Conservation (phyloP, 2,888 invertebrate species). For the Yponomeuta malinellus region DNA sequence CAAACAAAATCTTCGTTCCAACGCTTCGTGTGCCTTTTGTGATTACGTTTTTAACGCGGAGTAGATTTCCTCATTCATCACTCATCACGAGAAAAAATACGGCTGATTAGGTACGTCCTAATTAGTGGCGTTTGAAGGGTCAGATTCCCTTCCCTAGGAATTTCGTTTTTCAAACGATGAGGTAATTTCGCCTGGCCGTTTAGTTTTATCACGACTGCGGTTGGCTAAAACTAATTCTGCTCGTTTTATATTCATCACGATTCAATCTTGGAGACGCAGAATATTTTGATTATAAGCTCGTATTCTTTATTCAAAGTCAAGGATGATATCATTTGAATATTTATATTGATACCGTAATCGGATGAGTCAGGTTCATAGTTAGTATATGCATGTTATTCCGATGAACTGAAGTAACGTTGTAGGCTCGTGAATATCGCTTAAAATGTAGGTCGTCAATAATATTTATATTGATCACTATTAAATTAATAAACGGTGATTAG, state of each 20-base stretch:
- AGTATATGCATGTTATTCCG: neutral
- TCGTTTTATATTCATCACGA: neutral
- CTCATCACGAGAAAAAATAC: neutral
- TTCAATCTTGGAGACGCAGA: neutral
- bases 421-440: neutral
- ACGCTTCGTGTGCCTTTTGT: slow-evolving; percentile 35
- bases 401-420: neutral
- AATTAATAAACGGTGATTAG: too few species aligned
- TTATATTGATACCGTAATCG: slow-evolving; percentile 8
- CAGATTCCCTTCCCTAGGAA: neutral
- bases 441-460: neutral
- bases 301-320: slow-evolving; percentile 9
- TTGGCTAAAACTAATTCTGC: neutral
- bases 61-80: slow-evolving; percentile 3
- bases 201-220: neutral
- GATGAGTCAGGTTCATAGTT: slow-evolving; percentile 10
- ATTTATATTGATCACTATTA: neutral
- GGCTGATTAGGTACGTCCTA: neutral
- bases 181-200: neutral
- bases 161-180: neutral
- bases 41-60: slow-evolving; percentile 12
- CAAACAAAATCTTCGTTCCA: slow-evolving; percentile 28
- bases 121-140: neutral
- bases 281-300: slow-evolving; percentile 3
- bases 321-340: slow-evolving; percentile 8